These are phyloP conservation scores for Poeciliopsis gracilis DNA, from an alignment of 2,797 vertebrate species.

Conservation along the genomic window DNA sequence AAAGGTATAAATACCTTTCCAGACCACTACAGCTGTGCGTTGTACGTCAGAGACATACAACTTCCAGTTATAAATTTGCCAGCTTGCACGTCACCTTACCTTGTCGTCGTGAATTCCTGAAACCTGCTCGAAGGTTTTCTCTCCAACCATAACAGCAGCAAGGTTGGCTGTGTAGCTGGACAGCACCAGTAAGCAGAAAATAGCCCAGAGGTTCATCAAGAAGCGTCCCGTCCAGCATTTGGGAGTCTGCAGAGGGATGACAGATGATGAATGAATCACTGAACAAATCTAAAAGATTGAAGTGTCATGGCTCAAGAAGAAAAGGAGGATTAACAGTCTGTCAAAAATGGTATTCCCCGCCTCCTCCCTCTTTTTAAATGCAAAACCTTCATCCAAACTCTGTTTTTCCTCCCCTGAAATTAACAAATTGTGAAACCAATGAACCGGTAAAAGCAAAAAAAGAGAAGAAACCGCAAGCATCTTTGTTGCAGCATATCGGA, in stretches of 20 bases:
- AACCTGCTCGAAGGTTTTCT: constrained; percentile 94
- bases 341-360: not conserved
- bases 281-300: not conserved
- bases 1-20: not conserved
- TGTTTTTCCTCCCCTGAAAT: not conserved
- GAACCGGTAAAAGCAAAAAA: not conserved
- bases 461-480: not conserved
- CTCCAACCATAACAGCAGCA: constrained; percentile 95
- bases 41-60: constrained; percentile 10
- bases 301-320: not conserved
- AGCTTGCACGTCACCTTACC: constrained; percentile 73
- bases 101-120: constrained; percentile 92
- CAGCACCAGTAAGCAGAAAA: constrained; percentile 96
- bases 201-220: constrained; percentile 98
- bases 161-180: constrained; percentile 97
- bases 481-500: constrained; percentile 27
- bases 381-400: not conserved
- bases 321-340: not conserved
- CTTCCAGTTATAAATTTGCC: constrained; percentile 23
- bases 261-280: not conserved
- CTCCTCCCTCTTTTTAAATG: not conserved
- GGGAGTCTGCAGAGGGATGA: constrained; percentile 78
- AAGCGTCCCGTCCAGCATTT: constrained; percentile 96
- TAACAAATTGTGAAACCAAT: not conserved
- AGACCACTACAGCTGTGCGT: not conserved